These are phyloP conservation scores for Oreotrochilus melanogaster DNA, from an alignment of 2,113 vertebrate species.

Conservation along the genomic window DNA sequence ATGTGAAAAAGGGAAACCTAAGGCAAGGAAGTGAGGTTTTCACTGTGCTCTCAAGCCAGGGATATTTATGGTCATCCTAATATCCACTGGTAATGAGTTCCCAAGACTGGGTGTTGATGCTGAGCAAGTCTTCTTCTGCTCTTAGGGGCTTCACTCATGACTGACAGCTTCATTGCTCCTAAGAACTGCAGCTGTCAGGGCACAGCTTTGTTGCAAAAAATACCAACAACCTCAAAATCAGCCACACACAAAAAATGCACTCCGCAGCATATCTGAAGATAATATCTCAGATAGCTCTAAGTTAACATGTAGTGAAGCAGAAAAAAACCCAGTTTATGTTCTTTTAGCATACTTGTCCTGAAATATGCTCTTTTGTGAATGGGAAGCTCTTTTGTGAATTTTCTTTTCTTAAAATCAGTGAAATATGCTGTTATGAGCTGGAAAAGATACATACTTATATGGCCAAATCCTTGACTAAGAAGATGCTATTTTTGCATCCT, in stretches of 20 bases:
- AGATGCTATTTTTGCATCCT: conserved; percentile 41
- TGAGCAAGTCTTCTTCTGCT: not conserved
- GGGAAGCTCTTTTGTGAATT: not conserved
- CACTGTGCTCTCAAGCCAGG: not conserved
- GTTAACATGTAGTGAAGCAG: not conserved
- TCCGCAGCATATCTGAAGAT: not conserved
- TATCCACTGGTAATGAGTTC: not conserved
- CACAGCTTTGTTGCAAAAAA: not conserved
- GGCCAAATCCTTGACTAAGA: conserved; percentile 45
- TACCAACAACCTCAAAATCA: not conserved
- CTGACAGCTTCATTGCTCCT: not conserved
- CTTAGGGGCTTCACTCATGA: not conserved
- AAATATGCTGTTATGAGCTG: not conserved
- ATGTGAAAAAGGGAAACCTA: not conserved
- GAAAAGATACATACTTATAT: not conserved
- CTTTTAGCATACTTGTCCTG: not conserved
- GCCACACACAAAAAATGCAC: not conserved
- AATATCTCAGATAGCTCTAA: not conserved
- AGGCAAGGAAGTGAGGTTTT: not conserved
- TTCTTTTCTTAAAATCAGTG: not conserved
- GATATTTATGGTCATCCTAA: not conserved
- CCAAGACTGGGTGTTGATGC: not conserved
- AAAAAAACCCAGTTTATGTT: not conserved
- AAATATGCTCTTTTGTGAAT: not conserved
- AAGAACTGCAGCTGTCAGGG: not conserved